Conservation (phyloP, 2,797 vertebrate species). For the Myiothlypis coronata region DNA sequence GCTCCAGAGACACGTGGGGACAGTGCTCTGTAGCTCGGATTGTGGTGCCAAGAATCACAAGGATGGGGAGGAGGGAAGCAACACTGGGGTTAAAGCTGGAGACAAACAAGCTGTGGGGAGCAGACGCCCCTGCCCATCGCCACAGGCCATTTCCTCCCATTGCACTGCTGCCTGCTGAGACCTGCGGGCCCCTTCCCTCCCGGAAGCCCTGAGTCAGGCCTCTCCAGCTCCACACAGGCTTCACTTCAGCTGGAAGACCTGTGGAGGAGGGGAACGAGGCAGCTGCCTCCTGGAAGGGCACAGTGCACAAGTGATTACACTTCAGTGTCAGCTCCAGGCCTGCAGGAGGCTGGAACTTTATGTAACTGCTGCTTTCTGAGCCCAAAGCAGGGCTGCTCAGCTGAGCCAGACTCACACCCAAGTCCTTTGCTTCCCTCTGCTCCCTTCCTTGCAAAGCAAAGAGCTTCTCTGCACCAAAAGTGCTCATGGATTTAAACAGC, state of each 20-base stretch:
- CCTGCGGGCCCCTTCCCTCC: slow-evolving; percentile 20
- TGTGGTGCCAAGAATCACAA: slow-evolving; percentile 1
- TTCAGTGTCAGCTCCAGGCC: background rate
- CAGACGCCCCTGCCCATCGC: background rate
- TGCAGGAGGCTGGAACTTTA: background rate
- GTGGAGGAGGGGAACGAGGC: background rate
- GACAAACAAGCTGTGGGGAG: slow-evolving; percentile 23
- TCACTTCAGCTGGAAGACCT: background rate
- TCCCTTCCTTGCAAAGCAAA: background rate
- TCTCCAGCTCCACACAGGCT: background rate
- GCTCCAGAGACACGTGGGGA: background rate
- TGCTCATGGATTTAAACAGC: background rate
- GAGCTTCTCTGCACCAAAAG: background rate
- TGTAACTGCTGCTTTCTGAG: background rate
- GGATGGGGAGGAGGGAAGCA: background rate
- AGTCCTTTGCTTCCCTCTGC: background rate
- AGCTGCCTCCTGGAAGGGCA: background rate
- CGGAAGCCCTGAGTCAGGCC: background rate
- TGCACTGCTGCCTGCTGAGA: slow-evolving; percentile 31
- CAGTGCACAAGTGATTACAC: background rate
- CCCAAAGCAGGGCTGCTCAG: background rate
- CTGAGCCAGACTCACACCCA: background rate
- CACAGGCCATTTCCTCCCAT: slow-evolving; percentile 66
- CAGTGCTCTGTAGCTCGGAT: background rate
- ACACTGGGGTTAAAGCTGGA: background rate